Base-by-base conservation (phyloP, 2,888 invertebrate genomes). In the Archaeoteleia sp. region DNA sequence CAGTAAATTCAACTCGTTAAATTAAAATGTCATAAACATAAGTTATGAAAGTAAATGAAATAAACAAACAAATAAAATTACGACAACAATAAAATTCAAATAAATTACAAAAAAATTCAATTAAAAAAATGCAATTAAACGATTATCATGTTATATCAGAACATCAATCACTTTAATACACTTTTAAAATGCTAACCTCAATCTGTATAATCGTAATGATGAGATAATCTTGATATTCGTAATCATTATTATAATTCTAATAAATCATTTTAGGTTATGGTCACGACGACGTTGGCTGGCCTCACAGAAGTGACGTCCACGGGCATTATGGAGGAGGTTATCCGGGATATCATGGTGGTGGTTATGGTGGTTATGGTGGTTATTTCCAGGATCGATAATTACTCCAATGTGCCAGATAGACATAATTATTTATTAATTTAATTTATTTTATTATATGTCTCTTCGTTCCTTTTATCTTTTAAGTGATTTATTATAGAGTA, bases 221-320 rank as follows among this genome's bases (percentile, higher is more conserved):
- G n/a, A n/a, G n/a, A n/a, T n/a, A n/a, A n/a, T n/a, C n/a, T n/a
- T n/a, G n/a, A n/a, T n/a, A n/a, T n/a, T n/a, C n/a, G n/a, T n/a
- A n/a, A n/a, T n/a, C n/a, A n/a, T n/a, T n/a, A n/a, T n/a, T n/a
- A n/a, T n/a, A n/a, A n/a, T n/a, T n/a, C n/a, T n/a, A 39, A 40
- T 13, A 27, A 55, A 25, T 55, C 42, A 66, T 58, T 58, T 8
- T 62, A 83, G 84, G 78, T 57, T 83, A 82, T 35, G 82, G 80
- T 1, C 79, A 82, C 27, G 84, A 84, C 0, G 84, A 84, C 39
- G 25, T 73, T 0, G 74, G 75, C 13, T 85, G 84, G 84, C 71
- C 73, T 15, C 83, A 84, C 62, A 78, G 83, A 43, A 83, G 79
- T 49, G 85, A 85, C 40, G 61, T 77, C 15, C 73, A 67, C 8